Evolutionary conservation across 2,888 invertebrate genomes (phyloP).

Genomic region (Cephus runcator): DNA sequence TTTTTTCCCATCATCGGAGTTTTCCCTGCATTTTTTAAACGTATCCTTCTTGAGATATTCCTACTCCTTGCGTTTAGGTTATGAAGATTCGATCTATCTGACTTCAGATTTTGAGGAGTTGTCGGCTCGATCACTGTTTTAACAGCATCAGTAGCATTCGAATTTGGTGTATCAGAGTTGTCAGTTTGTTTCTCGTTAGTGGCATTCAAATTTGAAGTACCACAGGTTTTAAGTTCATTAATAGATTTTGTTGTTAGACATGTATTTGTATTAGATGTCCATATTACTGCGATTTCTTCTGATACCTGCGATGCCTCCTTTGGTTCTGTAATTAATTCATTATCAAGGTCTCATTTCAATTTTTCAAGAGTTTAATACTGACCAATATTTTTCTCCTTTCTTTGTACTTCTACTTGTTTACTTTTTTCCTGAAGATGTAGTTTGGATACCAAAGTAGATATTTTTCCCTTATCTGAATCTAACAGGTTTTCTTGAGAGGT

Average conservation of each 20-base stretch:
- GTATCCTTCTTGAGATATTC: neutral
- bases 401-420: neutral
- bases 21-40: neutral
- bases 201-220: neutral
- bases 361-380: neutral
- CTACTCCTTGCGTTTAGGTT: neutral
- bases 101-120: neutral
- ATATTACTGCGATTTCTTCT: conserved; percentile 43
- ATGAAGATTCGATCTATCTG: neutral
- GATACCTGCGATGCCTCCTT: conserved; percentile 6
- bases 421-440: neutral
- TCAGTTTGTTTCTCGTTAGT: neutral
- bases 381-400: neutral
- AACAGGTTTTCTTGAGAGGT: neutral
- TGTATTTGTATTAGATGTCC: conserved; percentile 33
- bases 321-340: conserved; percentile 22
- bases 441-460: neutral
- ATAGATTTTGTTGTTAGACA: neutral
- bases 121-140: neutral
- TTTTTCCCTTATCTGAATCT: neutral
- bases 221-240: neutral
- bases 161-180: neutral
- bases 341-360: neutral
- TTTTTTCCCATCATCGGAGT: neutral
- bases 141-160: neutral